Evolutionary conservation across 2,797 vertebrate species (phyloP).

Genomic region (Heteromormyrus szaboi): DNA sequence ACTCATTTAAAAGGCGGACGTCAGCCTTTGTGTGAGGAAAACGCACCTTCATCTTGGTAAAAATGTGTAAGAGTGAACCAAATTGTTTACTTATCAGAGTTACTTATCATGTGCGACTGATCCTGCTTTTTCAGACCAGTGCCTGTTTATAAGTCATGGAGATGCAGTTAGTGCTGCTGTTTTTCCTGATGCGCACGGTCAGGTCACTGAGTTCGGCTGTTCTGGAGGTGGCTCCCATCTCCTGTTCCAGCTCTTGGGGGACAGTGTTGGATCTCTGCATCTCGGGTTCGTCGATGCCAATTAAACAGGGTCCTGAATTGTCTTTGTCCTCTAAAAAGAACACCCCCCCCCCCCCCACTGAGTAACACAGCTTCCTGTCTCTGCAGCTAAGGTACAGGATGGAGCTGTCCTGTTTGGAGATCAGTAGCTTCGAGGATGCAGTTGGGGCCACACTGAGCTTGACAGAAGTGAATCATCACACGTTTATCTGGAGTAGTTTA

Average conservation of each 20-base stretch:
- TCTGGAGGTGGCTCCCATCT: neutral
- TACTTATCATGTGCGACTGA: neutral
- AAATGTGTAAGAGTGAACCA: neutral
- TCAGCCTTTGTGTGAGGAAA: neutral
- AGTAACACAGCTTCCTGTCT: neutral
- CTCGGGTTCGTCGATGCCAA: neutral
- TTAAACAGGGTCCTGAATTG: neutral
- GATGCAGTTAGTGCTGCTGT: neutral
- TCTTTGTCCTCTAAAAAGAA: neutral
- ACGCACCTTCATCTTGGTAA: neutral
- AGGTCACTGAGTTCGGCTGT: neutral
- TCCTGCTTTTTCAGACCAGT: neutral
- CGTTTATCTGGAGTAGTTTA: neutral
- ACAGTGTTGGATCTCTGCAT: neutral
- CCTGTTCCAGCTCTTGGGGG: neutral
- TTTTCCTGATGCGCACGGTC: neutral
- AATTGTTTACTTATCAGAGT: neutral
- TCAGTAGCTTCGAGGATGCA: neutral
- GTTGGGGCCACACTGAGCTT: neutral
- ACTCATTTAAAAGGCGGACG: neutral
- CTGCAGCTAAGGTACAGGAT: neutral
- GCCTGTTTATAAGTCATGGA: neutral
- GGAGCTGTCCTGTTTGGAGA: neutral
- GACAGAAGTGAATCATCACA: neutral
- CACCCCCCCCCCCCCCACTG: neutral